phyloP scores from a whole-genome alignment of 2,797 vertebrate species.

The Chromis chromis region DNA sequence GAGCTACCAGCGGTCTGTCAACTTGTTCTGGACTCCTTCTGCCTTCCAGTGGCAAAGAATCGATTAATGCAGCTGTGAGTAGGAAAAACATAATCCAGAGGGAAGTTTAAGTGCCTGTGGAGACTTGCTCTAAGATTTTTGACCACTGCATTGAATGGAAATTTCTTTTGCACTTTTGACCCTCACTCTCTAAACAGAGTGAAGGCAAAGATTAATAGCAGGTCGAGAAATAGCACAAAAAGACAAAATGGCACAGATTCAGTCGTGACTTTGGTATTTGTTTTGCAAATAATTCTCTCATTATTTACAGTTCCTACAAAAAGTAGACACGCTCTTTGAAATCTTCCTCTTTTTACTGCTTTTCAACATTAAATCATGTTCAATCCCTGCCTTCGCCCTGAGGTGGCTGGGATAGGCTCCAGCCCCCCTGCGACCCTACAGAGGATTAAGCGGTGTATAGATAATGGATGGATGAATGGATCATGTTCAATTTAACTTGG shows the following conservation, averaged over 20 bases:
- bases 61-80: neutral
- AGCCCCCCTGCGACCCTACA: too few relatives aligned
- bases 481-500: too few relatives aligned
- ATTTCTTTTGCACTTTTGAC: slow-evolving; percentile 22
- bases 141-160: slow-evolving; percentile 17
- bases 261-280: neutral
- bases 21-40: neutral
- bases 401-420: too few relatives aligned
- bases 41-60: slow-evolving; percentile 5
- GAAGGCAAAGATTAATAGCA: slow-evolving; percentile 9
- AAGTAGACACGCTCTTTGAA: too few relatives aligned
- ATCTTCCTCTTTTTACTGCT: too few relatives aligned
- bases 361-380: too few relatives aligned
- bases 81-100: neutral
- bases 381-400: too few relatives aligned
- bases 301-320: neutral
- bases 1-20: neutral
- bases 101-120: neutral
- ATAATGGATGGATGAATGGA: too few relatives aligned
- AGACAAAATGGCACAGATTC: neutral
- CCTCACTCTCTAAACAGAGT: neutral
- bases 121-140: neutral
- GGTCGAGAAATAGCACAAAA: slow-evolving; percentile 12
- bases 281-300: neutral
- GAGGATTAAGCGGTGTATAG: too few relatives aligned